Evolutionary conservation across 2,888 invertebrate genomes (phyloP).

Genomic region (Operophtera brumata): DNA sequence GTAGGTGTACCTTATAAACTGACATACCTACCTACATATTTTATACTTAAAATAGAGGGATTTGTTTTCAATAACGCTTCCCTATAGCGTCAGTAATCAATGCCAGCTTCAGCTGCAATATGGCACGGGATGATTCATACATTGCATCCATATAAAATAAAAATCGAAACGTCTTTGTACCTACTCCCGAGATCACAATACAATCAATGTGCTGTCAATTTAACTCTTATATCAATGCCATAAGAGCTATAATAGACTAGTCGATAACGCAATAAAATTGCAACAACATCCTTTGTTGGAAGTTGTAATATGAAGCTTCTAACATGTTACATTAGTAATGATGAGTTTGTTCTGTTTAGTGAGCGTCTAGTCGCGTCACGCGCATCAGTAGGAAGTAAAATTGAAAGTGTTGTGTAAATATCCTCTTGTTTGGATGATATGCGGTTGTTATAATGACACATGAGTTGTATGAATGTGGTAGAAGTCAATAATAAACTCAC

Average conservation of each 20-base stretch:
- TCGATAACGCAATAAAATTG: constrained; percentile 13
- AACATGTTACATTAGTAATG: constrained; percentile 28
- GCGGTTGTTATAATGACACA: constrained; percentile 41
- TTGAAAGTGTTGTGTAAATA: constrained; percentile 58
- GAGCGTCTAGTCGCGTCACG: constrained; percentile 6
- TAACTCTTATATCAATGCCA: constrained; percentile 23
- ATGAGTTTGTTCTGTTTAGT: neutral
- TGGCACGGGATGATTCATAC: constrained; percentile 20
- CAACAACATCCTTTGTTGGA: constrained; percentile 39
- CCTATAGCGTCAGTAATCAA: too few species aligned
- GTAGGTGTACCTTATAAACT: too few species aligned
- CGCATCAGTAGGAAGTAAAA: constrained; percentile 43
- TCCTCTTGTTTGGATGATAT: constrained; percentile 55
- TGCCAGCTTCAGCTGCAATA: too few species aligned
- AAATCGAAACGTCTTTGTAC: constrained; percentile 21
- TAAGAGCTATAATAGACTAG: too few species aligned
- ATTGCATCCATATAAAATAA: constrained; percentile 4
- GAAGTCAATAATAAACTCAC: constrained; percentile 55
- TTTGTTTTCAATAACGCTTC: too few species aligned
- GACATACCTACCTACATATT: too few species aligned
- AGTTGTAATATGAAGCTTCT: neutral
- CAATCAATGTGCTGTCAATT: constrained; percentile 1
- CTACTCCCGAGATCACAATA: constrained; percentile 19
- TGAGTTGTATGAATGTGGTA: constrained; percentile 29
- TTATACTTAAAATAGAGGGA: too few species aligned